Conservation (phyloP, 2,888 invertebrate species). For the Pharmacophagus antenor region DNA sequence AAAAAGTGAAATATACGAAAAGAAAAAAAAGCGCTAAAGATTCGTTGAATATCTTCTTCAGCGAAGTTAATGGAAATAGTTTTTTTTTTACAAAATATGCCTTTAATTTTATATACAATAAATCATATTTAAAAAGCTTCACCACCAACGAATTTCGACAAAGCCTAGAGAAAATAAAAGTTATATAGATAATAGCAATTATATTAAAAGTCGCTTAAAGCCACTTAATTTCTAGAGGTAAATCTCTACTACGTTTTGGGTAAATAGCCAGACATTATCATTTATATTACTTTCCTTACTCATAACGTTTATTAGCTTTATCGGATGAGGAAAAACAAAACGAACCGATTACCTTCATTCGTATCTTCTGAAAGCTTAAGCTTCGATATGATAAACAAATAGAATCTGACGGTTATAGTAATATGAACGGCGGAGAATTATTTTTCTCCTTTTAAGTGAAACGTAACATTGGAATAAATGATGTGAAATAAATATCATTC, state of each 20-base stretch:
- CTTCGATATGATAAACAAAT: slow-evolving; percentile 13
- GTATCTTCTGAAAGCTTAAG: slow-evolving; percentile 14
- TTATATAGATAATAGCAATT: background rate
- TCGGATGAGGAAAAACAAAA: slow-evolving; percentile 22
- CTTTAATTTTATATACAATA: too few relatives aligned
- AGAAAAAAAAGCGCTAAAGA: too few relatives aligned
- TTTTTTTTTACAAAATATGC: too few relatives aligned
- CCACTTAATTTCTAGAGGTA: slow-evolving; percentile 3
- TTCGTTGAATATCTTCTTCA: too few relatives aligned
- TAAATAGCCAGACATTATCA: slow-evolving; percentile 13
- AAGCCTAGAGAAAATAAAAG: too few relatives aligned
- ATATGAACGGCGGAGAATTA: slow-evolving; percentile 2
- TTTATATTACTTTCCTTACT: slow-evolving; percentile 15
- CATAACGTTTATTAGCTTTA: slow-evolving; percentile 26
- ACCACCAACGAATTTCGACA: too few relatives aligned
- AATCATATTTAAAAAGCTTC: too few relatives aligned
- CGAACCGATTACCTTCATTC: slow-evolving; percentile 6
- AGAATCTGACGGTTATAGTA: slow-evolving; percentile 13
- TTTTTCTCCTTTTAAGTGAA: background rate
- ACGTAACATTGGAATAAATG: background rate
- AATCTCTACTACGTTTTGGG: slow-evolving; percentile 5
- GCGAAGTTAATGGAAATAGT: too few relatives aligned
- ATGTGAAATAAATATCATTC: background rate
- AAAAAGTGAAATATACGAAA: too few relatives aligned
- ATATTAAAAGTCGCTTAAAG: background rate